Evolutionary conservation across 2,888 invertebrate species (phyloP), one percentile per base, ranked within the genome.

Genomic region (Lycocerus yunnanus): DNA sequence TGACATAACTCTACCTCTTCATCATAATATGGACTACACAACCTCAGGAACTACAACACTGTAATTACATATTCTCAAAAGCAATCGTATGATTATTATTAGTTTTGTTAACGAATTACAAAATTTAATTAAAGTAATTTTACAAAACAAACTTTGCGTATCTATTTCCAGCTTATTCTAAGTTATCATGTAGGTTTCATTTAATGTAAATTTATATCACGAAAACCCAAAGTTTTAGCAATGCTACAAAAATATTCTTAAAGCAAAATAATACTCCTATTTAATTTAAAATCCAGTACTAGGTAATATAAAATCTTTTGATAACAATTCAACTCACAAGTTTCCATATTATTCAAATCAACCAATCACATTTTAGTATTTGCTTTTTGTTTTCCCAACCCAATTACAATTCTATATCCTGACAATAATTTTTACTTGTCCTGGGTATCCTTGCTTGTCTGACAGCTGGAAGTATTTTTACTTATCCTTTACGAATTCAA

Each of bases 1-100:
- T 73, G 74, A 76, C 76, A 71, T 75, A 68, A 70, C 68, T 75
- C 72, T 72, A 58, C 72, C 70, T 72, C 74, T 71, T 74, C 71
- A 72, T 72, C 69, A 75, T 75, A 68, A 72, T 75, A 70, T 70
- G 18, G 67, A n/a, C n/a, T 43, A 43, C 70, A 70, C 72, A 72
- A 70, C 72, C 72, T 67, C 75, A 58, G 67, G 69, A 71, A 66
- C 66, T 63, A 27, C 70, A 73, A 27, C 70, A 73, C 70, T 21
- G 15, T 75, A 75, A 75, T 65, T 63, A 68, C 72, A 60, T 75
- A 61, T 61, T 72, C 75, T 73, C 69, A 66, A 69, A 75, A 69
- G 43, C 69, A 71, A 72, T 74, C 71, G 68, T 24, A 16, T 68
- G 68, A 71, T 74, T 74, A 68, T 71, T 74, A 69, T 69, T 43